Conservation (phyloP, 1,140 invertebrate genomes). For the Drosophila kanapiae region DNA sequence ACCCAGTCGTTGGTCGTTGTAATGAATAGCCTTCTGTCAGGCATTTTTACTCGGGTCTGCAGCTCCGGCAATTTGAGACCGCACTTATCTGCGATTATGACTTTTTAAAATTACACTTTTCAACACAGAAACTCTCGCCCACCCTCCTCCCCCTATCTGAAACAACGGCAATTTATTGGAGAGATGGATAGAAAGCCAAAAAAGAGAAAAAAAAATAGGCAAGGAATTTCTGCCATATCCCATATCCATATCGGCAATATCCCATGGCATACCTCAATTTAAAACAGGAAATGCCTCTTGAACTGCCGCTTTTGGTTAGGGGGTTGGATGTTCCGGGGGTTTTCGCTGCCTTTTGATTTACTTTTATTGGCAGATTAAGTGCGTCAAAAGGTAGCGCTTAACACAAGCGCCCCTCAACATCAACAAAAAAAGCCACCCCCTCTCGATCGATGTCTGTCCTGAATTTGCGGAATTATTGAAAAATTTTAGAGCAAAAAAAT, state of each 20-base stretch:
- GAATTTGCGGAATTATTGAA: constrained; percentile 66
- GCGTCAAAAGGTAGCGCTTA: constrained; percentile 76
- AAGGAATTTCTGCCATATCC: constrained; percentile 63
- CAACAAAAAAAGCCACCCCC: constrained; percentile 6
- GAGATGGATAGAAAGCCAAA: constrained; percentile 26
- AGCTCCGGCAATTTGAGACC: constrained; percentile 76
- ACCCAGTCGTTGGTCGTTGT: constrained; percentile 53
- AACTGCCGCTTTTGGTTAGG: constrained; percentile 57
- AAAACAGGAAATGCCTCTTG: constrained; percentile 84
- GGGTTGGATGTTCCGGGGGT: constrained; percentile 53
- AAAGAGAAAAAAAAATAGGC: constrained; percentile 39
- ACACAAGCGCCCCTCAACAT: constrained; percentile 39
- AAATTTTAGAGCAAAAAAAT: constrained; percentile 54
- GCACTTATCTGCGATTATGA: constrained; percentile 85
- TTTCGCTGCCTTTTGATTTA: constrained; percentile 78
- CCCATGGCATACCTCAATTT: constrained; percentile 81
- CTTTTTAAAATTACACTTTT: constrained; percentile 85
- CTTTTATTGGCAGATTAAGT: constrained; percentile 85
- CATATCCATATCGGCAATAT: constrained; percentile 76
- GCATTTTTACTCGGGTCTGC: constrained; percentile 40
- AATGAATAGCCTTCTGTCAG: constrained; percentile 78
- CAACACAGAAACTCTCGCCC: constrained; percentile 55
- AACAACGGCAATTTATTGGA: constrained; percentile 68
- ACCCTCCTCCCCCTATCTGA: constrained; percentile 7
- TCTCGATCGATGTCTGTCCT: constrained; percentile 31